Conservation (phyloP, 2,888 invertebrate species). For the Acleris literana region DNA sequence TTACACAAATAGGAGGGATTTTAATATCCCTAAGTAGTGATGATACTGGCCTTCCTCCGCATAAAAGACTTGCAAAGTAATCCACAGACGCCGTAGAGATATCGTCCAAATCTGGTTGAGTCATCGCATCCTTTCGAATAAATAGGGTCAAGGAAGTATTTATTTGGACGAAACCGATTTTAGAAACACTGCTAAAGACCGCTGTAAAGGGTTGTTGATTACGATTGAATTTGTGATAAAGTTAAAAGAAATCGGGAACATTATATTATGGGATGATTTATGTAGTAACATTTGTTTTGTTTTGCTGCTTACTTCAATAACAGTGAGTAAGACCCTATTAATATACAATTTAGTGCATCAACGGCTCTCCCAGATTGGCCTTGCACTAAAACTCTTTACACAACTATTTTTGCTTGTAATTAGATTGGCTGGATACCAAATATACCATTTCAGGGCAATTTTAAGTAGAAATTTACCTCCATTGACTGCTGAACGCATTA, state of each 20-base stretch:
- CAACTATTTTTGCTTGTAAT: no score
- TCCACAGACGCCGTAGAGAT: conserved; percentile 76
- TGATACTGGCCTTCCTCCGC: conserved; percentile 73
- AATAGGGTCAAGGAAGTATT: conserved; percentile 69
- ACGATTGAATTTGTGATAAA: no score
- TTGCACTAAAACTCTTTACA: no score
- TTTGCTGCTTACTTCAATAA: no score
- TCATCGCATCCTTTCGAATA: conserved; percentile 81
- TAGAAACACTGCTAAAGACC: conserved; percentile 32
- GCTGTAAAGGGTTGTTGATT: not conserved
- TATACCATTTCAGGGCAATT: conserved; percentile 37
- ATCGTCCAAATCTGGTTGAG: conserved; percentile 80
- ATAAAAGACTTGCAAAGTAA: conserved; percentile 83
- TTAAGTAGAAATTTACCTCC: conserved; percentile 36
- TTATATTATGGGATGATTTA: no score
- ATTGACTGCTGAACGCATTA: conserved; percentile 60
- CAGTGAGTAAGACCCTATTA: no score
- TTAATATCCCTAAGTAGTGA: conserved; percentile 83
- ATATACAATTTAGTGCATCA: no score
- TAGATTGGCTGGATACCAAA: no score
- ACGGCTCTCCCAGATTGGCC: no score
- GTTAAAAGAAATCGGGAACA: no score
- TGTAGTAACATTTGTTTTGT: no score
- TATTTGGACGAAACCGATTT: conserved; percentile 56
- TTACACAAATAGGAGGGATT: conserved; percentile 79